Evolutionary conservation across 2,888 invertebrate species (phyloP), one percentile per base, ranked within the genome.

Genomic region (Octonoba sinensis): DNA sequence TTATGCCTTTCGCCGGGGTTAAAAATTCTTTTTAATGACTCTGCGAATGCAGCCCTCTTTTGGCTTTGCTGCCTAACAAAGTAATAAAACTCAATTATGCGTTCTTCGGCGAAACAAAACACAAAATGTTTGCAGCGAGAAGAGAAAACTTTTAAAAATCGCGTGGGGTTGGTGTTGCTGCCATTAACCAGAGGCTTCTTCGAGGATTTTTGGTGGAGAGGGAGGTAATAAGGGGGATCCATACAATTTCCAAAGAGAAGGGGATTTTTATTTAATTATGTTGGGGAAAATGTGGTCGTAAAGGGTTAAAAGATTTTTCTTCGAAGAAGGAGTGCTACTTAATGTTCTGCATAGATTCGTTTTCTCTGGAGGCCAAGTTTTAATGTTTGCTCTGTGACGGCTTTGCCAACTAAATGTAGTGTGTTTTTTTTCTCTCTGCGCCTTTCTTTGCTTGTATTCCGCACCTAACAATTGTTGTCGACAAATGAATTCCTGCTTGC

Each of bases 241-340:
- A 49, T 59, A 56, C 59, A 66, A 69, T 64, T 62, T 51, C 64
- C 24, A 56, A 60, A 18, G 65, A 56, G 57, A 8, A 22, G 51
- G 65, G 67, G 75, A 74, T 75, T 82, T 82, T 82, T 82, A 75
- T 75, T 82, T 75, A 82, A 82, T 81, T 81, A 81, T 67, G 79
- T 62, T 62, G 62, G 59, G 62, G 79, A 62, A 81, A 69, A 65
- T 69, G 59, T 66, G 73, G 73, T 60, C 54, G 62, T 62, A 81
- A 81, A 81, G 79, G 79, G 79, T 81, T 81, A 73, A 64, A 79
- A 60, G 79, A 79, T 79, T 79, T 79, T 79, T 79, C 72, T 60
- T 36, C 22, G 20, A 22, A 56, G 65, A 57, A 47, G 54, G 72
- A 72, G 46, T 56, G 69, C 69, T 44, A 20, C 36, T 46, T 47